Conservation (phyloP, 2,797 vertebrate genomes). For the Ibycter americanus region DNA sequence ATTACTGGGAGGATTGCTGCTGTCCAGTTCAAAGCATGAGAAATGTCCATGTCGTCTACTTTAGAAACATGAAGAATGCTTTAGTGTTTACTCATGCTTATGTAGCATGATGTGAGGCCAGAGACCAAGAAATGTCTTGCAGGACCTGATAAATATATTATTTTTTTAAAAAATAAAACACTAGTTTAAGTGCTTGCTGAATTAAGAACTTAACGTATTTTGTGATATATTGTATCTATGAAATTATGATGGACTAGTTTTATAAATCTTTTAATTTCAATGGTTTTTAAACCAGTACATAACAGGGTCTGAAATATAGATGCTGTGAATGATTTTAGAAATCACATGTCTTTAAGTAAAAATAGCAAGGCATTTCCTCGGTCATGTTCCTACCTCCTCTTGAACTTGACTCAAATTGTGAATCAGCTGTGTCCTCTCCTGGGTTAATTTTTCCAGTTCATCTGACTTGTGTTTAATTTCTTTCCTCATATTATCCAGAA, state of each 20-base stretch:
- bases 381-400: constrained; percentile 81
- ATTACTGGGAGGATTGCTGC: neutral
- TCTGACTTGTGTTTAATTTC: constrained; percentile 77
- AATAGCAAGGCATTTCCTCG: neutral
- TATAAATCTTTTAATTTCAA: neutral
- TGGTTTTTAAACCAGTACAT: neutral
- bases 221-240: neutral
- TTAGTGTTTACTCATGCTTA: neutral
- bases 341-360: neutral
- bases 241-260: neutral
- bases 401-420: constrained; percentile 76
- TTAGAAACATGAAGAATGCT: neutral
- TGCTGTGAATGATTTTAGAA: neutral
- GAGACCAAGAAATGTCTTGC: neutral
- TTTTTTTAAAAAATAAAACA: neutral
- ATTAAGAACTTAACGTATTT: neutral
- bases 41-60: neutral
- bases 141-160: neutral
- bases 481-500: constrained; percentile 72
- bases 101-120: neutral
- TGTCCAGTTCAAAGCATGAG: neutral
- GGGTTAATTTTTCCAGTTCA: constrained; percentile 77
- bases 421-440: constrained; percentile 76
- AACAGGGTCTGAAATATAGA: neutral
- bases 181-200: neutral